Conservation (phyloP, 1,140 invertebrate species). For the Drosophila insularis region DNA sequence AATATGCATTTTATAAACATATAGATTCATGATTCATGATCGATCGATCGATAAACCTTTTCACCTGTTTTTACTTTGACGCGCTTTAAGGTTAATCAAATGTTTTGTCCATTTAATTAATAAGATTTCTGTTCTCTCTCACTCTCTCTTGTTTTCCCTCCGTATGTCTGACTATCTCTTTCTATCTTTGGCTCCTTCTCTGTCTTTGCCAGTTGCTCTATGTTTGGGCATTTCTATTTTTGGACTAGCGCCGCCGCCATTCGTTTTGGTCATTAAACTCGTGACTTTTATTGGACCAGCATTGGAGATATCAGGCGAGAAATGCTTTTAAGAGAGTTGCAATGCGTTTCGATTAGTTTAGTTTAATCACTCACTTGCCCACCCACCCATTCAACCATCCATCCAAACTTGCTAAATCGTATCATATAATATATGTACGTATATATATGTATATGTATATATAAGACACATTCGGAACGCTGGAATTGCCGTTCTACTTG, state of each 20-base stretch:
- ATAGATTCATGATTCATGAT: background rate
- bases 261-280: conserved; percentile 50
- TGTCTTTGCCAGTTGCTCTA: background rate
- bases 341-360: conserved; percentile 1
- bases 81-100: background rate
- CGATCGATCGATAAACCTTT: background rate
- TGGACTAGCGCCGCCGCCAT: conserved; percentile 41
- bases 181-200: background rate
- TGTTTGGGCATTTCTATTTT: conserved; percentile 21
- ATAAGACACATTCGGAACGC: background rate
- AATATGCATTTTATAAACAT: no score
- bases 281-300: conserved; percentile 31
- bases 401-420: background rate
- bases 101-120: no score
- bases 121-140: background rate
- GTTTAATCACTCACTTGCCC: background rate
- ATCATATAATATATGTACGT: no score
- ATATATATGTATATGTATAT: no score
- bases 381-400: background rate
- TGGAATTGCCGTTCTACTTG: conserved; percentile 43
- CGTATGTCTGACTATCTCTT: background rate
- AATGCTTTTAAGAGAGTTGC: background rate
- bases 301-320: background rate
- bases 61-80: background rate
- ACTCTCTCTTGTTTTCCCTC: background rate